Conservation (phyloP, 2,113 vertebrate species). For the Odocoileus hemionus region DNA sequence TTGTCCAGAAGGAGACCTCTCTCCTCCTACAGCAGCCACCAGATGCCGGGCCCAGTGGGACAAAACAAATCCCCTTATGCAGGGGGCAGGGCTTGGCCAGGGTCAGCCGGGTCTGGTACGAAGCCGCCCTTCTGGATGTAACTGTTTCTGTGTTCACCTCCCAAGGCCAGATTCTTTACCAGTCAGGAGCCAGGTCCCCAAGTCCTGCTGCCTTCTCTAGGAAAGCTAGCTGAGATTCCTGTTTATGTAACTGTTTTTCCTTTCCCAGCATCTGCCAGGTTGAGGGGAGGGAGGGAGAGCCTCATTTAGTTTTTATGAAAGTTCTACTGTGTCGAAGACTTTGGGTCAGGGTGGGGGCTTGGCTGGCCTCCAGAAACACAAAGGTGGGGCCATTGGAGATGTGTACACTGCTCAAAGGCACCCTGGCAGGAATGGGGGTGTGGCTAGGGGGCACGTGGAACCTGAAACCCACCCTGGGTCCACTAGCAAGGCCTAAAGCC, state of each 20-base stretch:
- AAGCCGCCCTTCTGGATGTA: background rate
- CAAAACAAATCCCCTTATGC: background rate
- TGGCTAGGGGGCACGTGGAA: fast-evolving
- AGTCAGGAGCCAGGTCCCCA: background rate
- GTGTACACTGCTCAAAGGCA: background rate
- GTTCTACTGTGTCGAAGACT: background rate
- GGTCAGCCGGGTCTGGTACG: fast-evolving
- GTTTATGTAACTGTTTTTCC: background rate
- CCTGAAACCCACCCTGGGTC: background rate
- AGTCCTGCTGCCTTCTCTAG: background rate
- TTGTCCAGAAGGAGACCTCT: background rate
- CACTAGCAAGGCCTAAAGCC: background rate
- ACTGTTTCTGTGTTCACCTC: background rate
- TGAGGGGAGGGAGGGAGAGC: too few species aligned
- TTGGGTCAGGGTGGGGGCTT: background rate
- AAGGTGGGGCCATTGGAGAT: background rate
- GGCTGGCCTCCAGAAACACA: background rate
- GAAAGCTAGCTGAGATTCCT: background rate
- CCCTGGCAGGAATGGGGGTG: background rate
- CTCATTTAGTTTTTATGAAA: background rate
- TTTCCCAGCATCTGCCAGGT: background rate
- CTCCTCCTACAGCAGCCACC: background rate
- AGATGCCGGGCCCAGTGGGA: background rate
- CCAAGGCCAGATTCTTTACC: background rate
- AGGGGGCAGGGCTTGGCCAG: background rate